A percentile compares a stretch with the other conserved stretches of the same genome.
Evolutionary conservation across 2,888 invertebrate species (phyloP).

Genomic region (Notocelia uddmanniana): DNA sequence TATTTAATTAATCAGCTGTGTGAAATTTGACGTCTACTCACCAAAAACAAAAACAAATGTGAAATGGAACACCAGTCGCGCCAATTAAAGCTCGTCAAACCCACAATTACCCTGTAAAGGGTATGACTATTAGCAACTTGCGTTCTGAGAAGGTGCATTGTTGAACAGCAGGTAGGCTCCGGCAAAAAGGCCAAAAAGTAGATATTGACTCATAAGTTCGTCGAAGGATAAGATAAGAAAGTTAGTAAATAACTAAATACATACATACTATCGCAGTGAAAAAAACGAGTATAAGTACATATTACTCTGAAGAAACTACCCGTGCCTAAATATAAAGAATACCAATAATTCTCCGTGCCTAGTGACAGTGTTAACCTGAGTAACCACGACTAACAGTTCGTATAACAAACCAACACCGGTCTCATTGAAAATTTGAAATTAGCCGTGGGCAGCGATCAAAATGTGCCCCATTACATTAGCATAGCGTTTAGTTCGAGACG

Average conservation of each 20-base stretch:
- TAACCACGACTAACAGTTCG: constrained; percentile 58
- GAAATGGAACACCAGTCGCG: constrained; percentile 43
- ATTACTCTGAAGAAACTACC: not conserved
- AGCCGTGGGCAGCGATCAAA: constrained; percentile 81
- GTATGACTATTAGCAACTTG: constrained; percentile 50
- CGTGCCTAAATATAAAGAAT: not conserved
- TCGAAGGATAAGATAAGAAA: constrained; percentile 16
- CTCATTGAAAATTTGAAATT: constrained; percentile 81
- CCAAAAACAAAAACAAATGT: constrained; percentile 52
- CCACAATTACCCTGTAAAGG: constrained; percentile 58
- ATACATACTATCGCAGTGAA: not conserved
- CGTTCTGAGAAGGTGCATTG: constrained; percentile 60
- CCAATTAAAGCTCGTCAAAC: constrained; percentile 52
- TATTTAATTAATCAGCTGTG: no score
- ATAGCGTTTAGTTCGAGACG: constrained; percentile 81
- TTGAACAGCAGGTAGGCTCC: constrained; percentile 47
- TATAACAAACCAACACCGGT: constrained; percentile 74
- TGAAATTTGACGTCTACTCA: no score
- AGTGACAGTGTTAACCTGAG: not conserved
- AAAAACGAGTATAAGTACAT: no score
- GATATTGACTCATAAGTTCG: constrained; percentile 47
- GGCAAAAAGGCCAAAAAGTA: constrained; percentile 42
- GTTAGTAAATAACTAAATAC: no score
- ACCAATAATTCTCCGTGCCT: not conserved
- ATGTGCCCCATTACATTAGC: constrained; percentile 82